Conservation (phyloP, 2,113 vertebrate species). For the Crotalus helleri region DNA sequence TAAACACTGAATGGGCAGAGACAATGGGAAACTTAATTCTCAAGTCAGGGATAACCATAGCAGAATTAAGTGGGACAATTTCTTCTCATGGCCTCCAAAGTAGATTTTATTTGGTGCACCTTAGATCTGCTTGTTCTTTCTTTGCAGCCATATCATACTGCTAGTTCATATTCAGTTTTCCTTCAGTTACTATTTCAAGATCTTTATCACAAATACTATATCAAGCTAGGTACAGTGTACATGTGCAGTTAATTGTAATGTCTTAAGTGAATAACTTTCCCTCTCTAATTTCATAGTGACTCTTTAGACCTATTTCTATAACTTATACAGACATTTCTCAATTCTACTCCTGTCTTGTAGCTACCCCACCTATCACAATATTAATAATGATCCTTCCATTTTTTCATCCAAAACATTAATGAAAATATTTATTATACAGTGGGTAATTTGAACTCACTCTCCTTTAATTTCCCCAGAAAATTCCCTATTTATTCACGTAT, state of each 20-base stretch:
- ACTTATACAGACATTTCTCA: neutral
- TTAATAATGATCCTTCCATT: neutral
- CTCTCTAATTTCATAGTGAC: neutral
- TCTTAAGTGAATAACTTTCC: neutral
- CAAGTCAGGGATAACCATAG: neutral
- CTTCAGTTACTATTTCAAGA: neutral
- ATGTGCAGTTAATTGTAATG: neutral
- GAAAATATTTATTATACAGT: neutral
- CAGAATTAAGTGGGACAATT: neutral
- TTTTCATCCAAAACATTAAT: neutral
- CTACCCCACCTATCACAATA: neutral
- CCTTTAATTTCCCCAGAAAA: neutral
- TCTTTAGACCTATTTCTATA: neutral
- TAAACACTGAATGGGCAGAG: neutral
- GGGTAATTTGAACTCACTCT: neutral
- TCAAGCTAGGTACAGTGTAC: neutral
- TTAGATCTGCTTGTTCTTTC: neutral
- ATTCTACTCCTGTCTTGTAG: neutral
- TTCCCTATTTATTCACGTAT: neutral
- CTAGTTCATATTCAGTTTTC: neutral
- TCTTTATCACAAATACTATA: neutral
- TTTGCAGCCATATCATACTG: neutral
- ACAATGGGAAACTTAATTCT: neutral
- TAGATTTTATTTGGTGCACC: neutral
- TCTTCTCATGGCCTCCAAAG: neutral